phyloP scores from a whole-genome alignment of 64 coral and sea anemone genomes.

The Stichodactyla mertensii region DNA sequence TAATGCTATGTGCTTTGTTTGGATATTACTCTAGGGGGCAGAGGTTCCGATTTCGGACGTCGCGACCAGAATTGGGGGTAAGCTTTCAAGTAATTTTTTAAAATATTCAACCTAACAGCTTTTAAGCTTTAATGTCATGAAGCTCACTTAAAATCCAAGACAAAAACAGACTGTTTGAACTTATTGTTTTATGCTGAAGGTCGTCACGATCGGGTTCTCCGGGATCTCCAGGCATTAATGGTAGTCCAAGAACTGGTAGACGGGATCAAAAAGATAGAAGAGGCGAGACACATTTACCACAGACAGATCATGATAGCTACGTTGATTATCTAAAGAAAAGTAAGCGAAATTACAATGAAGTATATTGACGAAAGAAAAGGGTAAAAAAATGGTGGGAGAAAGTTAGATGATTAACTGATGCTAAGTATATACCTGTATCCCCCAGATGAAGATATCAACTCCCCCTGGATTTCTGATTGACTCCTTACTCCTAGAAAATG shows the following conservation, averaged over 20 bases:
- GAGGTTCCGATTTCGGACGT: conserved; percentile 7
- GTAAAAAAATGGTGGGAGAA: too few relatives aligned
- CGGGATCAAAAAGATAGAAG: background rate
- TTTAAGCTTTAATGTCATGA: too few relatives aligned
- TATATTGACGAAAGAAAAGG: too few relatives aligned
- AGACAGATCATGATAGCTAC: background rate
- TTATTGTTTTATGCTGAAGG: background rate
- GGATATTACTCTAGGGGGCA: background rate
- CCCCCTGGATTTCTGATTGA: too few relatives aligned
- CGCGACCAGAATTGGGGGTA: conserved; percentile 23
- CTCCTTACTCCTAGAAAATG: too few relatives aligned
- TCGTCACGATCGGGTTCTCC: conserved; percentile 48
- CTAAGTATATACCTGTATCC: too few relatives aligned
- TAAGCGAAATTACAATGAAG: background rate
- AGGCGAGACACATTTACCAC: background rate
- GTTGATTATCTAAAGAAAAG: conserved; percentile 6
- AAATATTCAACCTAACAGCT: too few relatives aligned
- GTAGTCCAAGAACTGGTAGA: conserved; percentile 16
- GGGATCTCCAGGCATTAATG: conserved; percentile 30
- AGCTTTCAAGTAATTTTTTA: too few relatives aligned
- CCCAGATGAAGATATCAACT: too few relatives aligned
- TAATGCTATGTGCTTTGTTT: background rate
- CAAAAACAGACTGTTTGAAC: background rate
- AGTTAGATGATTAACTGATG: too few relatives aligned
- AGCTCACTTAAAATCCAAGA: too few relatives aligned